phyloP scores from a whole-genome alignment of 2,888 invertebrate genomes.

The Leucozona laternaria region DNA sequence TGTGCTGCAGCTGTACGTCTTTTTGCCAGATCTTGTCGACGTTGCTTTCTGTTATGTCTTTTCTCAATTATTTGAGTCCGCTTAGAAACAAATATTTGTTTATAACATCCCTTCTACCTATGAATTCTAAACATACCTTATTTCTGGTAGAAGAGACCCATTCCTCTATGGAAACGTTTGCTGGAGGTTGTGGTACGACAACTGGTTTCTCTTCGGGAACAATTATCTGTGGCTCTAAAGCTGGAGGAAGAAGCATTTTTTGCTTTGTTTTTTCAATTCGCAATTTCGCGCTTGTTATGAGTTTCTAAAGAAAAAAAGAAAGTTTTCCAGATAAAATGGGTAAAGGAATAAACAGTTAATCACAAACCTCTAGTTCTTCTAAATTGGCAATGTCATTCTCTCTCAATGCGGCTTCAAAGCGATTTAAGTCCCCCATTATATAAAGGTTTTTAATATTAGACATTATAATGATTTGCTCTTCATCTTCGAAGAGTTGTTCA shows the following conservation, averaged over 20 bases:
- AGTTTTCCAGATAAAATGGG: not conserved
- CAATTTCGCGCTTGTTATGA: conserved; percentile 70
- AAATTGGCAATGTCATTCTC: conserved; percentile 90
- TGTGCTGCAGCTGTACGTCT: conserved; percentile 96
- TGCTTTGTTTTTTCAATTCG: conserved; percentile 89
- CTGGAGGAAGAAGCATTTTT: conserved; percentile 84
- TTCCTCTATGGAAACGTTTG: conserved; percentile 79
- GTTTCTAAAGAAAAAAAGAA: conserved; percentile 72
- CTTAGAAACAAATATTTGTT: conserved; percentile 78
- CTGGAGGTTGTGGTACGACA: conserved; percentile 81
- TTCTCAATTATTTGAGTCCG: conserved; percentile 90
- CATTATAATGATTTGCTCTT: conserved; percentile 92
- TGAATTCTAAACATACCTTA: conserved; percentile 75
- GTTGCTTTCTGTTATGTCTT: conserved; percentile 90
- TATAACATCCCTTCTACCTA: not conserved
- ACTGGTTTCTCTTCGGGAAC: conserved; percentile 77
- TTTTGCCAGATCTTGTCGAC: conserved; percentile 94
- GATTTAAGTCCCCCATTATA: conserved; percentile 90
- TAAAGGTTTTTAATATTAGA: conserved; percentile 90
- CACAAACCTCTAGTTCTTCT: conserved; percentile 90
- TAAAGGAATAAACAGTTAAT: not conserved
- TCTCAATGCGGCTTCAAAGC: conserved; percentile 89
- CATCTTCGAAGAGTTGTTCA: conserved; percentile 94
- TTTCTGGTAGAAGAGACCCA: conserved; percentile 81
- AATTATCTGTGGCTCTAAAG: conserved; percentile 46